Percentiles rank a stretch among this genome's conserved stretches.
These are phyloP conservation scores for Ophion ventricosus DNA, from an alignment of 2,888 invertebrate species.

Conservation along the genomic window DNA sequence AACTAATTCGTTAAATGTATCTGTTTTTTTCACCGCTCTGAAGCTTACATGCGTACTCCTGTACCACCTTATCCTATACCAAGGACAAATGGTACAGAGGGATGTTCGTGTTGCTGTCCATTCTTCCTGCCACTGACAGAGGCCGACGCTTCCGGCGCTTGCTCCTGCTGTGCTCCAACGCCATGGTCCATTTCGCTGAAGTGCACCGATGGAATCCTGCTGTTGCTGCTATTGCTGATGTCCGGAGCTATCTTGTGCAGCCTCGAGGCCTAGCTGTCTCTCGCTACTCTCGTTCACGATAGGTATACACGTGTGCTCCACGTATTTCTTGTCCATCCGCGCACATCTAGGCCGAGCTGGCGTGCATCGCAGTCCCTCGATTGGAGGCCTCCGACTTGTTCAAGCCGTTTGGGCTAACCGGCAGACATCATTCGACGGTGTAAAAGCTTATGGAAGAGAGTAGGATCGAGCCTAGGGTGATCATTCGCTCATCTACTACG, in stretches of 20 bases:
- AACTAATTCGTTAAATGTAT: no score
- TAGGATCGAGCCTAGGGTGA: conserved; percentile 23
- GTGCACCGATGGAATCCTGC: conserved; percentile 53
- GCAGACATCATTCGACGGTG: conserved; percentile 48
- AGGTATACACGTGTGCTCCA: conserved; percentile 59
- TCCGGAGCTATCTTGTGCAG: conserved; percentile 45
- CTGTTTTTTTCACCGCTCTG: no score
- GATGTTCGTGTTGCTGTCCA: conserved; percentile 23
- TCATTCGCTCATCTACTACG: conserved; percentile 43
- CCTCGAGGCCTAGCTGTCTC: conserved; percentile 49
- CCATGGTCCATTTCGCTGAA: conserved; percentile 44
- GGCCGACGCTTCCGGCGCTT: conserved; percentile 64
- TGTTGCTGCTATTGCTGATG: conserved; percentile 44
- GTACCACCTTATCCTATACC: no score
- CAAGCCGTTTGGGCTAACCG: conserved; percentile 41
- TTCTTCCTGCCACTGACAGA: conserved; percentile 34
- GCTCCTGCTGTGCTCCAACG: conserved; percentile 61
- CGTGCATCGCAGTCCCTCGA: not conserved
- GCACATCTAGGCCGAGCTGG: conserved; percentile 23
- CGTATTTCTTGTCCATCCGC: conserved; percentile 50
- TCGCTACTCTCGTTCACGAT: conserved; percentile 66
- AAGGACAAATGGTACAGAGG: conserved; percentile 43
- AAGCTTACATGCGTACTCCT: no score
- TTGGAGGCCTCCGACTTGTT: not conserved
- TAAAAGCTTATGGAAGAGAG: not conserved